Percentiles rank a stretch among this genome's conserved stretches.
Conservation (phyloP, 2,888 invertebrate species). For the Tenthredo livida region DNA sequence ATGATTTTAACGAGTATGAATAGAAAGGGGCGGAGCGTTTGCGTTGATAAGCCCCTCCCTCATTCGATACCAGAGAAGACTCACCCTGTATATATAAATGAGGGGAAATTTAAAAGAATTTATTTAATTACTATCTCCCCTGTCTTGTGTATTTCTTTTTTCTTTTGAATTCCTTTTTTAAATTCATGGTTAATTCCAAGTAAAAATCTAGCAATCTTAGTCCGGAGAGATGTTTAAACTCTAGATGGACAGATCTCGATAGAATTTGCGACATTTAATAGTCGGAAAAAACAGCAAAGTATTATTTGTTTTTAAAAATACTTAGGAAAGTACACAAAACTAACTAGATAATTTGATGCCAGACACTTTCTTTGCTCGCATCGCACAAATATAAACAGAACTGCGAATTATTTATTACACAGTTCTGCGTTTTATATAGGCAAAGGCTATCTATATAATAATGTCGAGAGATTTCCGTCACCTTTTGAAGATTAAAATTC, state of each 20-base stretch:
- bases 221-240: conserved; percentile 56
- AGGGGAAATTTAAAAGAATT: neutral
- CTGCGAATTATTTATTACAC: neutral
- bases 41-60: too few species aligned
- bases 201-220: conserved; percentile 56
- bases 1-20: too few species aligned
- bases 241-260: conserved; percentile 59
- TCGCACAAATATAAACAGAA: conserved; percentile 15
- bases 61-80: too few species aligned
- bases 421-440: conserved; percentile 6
- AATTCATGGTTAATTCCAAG: neutral
- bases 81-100: too few species aligned
- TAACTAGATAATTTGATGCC: neutral
- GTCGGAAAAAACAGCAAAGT: conserved; percentile 26
- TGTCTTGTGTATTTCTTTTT: neutral
- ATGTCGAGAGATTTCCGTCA: conserved; percentile 35
- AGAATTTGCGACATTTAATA: conserved; percentile 35
- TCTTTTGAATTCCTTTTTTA: neutral
- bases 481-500: conserved; percentile 18
- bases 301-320: neutral
- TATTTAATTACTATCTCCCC: conserved; percentile 12
- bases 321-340: conserved; percentile 35
- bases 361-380: neutral
- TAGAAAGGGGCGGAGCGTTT: too few species aligned
- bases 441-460: conserved; percentile 22